Base-by-base conservation (phyloP, 2,113 vertebrate species). In the Empidonax traillii region DNA sequence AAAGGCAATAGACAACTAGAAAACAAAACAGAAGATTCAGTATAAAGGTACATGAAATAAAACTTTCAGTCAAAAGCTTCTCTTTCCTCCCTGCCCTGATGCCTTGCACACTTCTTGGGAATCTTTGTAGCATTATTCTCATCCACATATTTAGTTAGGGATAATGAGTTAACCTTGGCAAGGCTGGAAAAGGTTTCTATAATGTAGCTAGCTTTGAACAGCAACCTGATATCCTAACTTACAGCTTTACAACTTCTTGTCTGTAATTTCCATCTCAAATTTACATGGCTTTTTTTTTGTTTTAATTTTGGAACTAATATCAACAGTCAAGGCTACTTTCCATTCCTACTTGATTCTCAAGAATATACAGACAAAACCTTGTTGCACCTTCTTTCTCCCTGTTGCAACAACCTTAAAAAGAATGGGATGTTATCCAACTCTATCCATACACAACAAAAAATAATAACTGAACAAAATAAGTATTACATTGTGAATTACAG, bases 61-160 rank as follows among this genome's bases (percentile, higher is more conserved):
- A 63, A 79, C 85, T 28, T 35, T 61, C 3, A 25, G 10, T 49
- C 28, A 37, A 44, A 69, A 35, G 3, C 8, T 63, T 2, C 44
- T 87, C 35, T 67, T 4, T 13, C 1, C 1, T 73, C 30, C 14
- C 19, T 63, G 16, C 12, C 4, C 5, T 15, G 8, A 20, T 4
- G 3, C 22, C 27, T 89, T 9, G 2, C 3, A 3, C 7, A 3
- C 2, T 3, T 30, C 13, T 44, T 33, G 66, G 23, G 4, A 59
- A 39, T 35, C 30, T 44, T 10, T 20, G 18, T n/a, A 59, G 3
- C 2, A 1, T 89, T 83, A 51, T 47, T 77, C 13, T 81, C 12
- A 43, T 47, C 4, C 18, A 27, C 5, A 3, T 61, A 13, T 41
- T 85, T 46, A 73, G 14, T 68, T 59, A 61, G 17, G 10, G 9